A percentile compares a stretch with the other conserved stretches of the same genome.
Evolutionary conservation across 1,140 invertebrate species (phyloP).

Genomic region (Euglossa dilemma): DNA sequence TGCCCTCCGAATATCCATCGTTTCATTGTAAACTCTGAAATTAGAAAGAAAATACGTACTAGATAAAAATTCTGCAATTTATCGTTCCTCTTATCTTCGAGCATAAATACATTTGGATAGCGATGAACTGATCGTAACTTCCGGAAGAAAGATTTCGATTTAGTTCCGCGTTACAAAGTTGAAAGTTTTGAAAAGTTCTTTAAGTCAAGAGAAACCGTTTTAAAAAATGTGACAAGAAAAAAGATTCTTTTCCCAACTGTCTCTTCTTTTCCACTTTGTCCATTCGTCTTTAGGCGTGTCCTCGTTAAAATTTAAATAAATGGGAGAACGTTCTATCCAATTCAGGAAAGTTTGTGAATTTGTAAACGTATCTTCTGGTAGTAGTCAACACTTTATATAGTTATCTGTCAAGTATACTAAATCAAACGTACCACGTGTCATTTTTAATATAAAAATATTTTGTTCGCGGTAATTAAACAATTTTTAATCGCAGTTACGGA

Average conservation of each 20-base stretch:
- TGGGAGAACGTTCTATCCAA: background rate
- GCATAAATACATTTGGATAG: too few species aligned
- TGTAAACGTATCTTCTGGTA: background rate
- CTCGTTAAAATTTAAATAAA: constrained; percentile 8
- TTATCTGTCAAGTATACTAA: background rate
- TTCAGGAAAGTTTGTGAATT: background rate
- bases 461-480: too few species aligned
- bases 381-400: background rate
- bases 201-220: background rate
- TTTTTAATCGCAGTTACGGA: too few species aligned
- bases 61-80: too few species aligned
- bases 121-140: too few species aligned
- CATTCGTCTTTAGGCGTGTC: background rate
- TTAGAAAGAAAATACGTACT: background rate
- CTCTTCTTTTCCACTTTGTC: background rate
- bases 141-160: too few species aligned
- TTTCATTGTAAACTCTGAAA: constrained; percentile 83
- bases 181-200: too few species aligned
- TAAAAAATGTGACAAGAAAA: background rate
- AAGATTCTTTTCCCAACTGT: background rate
- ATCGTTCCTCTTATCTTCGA: too few species aligned
- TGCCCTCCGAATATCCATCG: constrained; percentile 86
- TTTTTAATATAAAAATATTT: too few species aligned
- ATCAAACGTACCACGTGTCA: background rate
- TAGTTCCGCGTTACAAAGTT: too few species aligned